These are phyloP conservation scores for Hippocampus abdominalis DNA, from an alignment of 2,113 vertebrate species.

Conservation along the genomic window DNA sequence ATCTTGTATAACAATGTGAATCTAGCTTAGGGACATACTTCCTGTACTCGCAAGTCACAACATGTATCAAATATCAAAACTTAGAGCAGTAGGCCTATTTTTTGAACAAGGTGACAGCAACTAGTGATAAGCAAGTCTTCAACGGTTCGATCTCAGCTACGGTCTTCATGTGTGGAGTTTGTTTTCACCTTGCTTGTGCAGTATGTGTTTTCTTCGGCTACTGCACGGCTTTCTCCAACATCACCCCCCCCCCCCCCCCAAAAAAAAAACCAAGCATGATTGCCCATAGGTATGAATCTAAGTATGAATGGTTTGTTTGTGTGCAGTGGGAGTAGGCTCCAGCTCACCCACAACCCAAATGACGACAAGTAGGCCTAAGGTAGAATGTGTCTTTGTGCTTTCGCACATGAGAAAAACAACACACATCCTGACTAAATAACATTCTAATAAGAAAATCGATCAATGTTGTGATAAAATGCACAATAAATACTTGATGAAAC, in stretches of 20 bases:
- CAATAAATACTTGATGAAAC: background rate
- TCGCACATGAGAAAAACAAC: background rate
- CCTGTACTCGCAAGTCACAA: too few relatives aligned
- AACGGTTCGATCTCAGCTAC: too few relatives aligned
- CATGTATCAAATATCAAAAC: background rate
- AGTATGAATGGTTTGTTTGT: background rate
- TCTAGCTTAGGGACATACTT: background rate
- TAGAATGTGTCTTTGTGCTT: background rate
- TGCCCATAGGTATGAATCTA: background rate
- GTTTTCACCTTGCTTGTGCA: too few relatives aligned
- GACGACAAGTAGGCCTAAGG: too few relatives aligned
- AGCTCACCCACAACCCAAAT: background rate
- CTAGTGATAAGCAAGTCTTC: too few relatives aligned
- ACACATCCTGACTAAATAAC: background rate
- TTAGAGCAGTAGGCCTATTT: too few relatives aligned
- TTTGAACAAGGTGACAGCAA: too few relatives aligned
- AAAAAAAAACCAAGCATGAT: background rate
- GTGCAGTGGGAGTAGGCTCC: background rate
- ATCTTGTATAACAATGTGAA: background rate
- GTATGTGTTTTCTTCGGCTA: too few relatives aligned
- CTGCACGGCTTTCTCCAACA: background rate
- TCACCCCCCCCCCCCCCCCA: too few relatives aligned
- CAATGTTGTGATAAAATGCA: background rate
- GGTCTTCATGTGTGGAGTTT: background rate
- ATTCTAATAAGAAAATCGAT: background rate